A percentile compares a stretch with the other conserved stretches of the same genome.
Evolutionary conservation across 2,113 vertebrate species (phyloP).

Genomic region (Anseranas semipalmata): DNA sequence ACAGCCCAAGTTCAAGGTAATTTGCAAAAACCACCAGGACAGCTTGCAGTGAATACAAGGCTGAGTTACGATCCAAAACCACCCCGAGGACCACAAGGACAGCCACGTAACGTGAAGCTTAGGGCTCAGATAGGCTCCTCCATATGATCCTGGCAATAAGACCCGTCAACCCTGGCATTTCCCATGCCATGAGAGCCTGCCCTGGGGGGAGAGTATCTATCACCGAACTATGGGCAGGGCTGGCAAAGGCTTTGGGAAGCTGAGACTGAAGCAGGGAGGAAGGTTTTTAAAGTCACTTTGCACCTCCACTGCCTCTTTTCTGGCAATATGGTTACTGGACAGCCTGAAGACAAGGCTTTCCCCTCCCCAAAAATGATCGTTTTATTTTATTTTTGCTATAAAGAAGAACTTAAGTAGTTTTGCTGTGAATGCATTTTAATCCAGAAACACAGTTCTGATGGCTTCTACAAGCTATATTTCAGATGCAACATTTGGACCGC

Average conservation of each 20-base stretch:
- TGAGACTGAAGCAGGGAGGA: neutral
- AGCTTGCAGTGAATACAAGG: neutral
- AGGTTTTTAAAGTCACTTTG: neutral
- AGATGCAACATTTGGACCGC: neutral
- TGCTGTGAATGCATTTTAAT: neutral
- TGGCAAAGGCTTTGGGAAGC: neutral
- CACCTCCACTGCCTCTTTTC: neutral
- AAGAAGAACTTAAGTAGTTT: neutral
- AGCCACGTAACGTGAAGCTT: neutral
- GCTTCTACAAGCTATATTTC: neutral
- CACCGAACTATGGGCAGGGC: neutral
- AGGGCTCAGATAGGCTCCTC: neutral
- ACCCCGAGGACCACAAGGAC: neutral
- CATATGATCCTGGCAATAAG: neutral
- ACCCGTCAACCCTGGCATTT: neutral
- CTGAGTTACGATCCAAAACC: neutral
- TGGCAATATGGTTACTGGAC: neutral
- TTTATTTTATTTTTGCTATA: neutral
- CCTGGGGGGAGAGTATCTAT: neutral
- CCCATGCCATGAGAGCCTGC: neutral
- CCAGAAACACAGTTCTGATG: neutral
- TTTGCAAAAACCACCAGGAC: neutral
- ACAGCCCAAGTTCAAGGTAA: neutral
- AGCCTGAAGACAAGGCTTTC: neutral
- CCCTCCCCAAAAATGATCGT: accelerated